Conservation (phyloP, 2,888 invertebrate species). For the Thera britannica region DNA sequence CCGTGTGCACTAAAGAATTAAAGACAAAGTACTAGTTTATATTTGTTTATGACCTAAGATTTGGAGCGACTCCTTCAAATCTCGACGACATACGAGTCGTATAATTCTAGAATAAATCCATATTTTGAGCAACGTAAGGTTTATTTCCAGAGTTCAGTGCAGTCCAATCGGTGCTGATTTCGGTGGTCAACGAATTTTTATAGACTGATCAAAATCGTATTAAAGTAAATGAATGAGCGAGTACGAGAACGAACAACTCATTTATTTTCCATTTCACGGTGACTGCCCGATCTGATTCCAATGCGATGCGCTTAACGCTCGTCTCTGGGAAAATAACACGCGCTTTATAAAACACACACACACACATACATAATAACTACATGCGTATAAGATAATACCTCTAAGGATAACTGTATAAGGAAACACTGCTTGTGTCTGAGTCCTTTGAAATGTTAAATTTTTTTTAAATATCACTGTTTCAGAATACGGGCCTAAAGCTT, state of each 20-base stretch:
- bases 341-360: not conserved
- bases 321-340: not conserved
- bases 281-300: constrained; percentile 6
- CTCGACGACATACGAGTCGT: not conserved
- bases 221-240: constrained; percentile 8
- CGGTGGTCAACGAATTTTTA: constrained; percentile 18
- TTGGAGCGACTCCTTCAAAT: not conserved
- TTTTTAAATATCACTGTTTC: no score
- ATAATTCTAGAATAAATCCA: constrained; percentile 2
- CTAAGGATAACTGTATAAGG: no score
- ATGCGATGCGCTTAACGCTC: constrained; percentile 13
- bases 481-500: no score
- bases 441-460: no score
- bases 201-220: constrained; percentile 23
- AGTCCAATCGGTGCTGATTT: constrained; percentile 18
- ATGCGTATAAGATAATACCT: not conserved
- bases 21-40: no score
- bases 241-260: not conserved
- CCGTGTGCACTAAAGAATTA: no score
- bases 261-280: constrained; percentile 27
- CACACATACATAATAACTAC: not conserved
- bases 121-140: not conserved
- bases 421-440: no score
- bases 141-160: constrained; percentile 1
- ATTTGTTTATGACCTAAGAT: no score